Conservation (phyloP, 2,113 vertebrate genomes). For the Desmodus rotundus region DNA sequence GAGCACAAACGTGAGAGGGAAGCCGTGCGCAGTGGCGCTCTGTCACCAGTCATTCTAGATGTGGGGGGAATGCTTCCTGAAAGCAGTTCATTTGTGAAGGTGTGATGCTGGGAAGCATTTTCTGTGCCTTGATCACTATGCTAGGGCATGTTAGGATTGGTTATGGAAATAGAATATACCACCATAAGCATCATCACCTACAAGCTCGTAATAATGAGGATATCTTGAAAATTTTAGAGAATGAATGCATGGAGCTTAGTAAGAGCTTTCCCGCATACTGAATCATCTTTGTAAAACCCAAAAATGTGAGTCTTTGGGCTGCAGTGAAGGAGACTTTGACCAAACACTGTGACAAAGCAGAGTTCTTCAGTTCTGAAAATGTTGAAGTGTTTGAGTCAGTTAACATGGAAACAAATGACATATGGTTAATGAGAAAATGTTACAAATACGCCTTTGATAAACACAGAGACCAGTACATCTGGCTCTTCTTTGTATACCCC, state of each 20-base stretch:
- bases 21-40: background rate
- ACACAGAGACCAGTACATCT: conserved; percentile 86
- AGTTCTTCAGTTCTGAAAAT: conserved; percentile 92
- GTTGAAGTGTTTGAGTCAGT: conserved; percentile 90
- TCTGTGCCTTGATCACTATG: conserved; percentile 88
- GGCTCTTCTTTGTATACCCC: conserved; percentile 92
- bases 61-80: conserved; percentile 88
- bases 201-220: conserved; percentile 91
- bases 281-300: conserved; percentile 92
- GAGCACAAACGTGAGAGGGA: background rate
- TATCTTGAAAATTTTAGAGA: conserved; percentile 82
- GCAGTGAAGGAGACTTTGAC: conserved; percentile 92
- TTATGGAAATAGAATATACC: conserved; percentile 60
- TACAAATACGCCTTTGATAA: conserved; percentile 87
- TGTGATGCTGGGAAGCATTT: conserved; percentile 88
- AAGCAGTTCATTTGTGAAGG: conserved; percentile 91
- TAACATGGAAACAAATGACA: conserved; percentile 86
- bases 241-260: conserved; percentile 82
- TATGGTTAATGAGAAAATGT: conserved; percentile 92
- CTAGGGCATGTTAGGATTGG: conserved; percentile 84
- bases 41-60: conserved; percentile 11
- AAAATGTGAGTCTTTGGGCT: conserved; percentile 89
- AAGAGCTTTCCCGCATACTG: conserved; percentile 89
- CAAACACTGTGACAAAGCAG: conserved; percentile 94
- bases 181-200: conserved; percentile 91